Evolutionary conservation across 2,888 invertebrate genomes (phyloP).

Genomic region (Parnassius apollo): DNA sequence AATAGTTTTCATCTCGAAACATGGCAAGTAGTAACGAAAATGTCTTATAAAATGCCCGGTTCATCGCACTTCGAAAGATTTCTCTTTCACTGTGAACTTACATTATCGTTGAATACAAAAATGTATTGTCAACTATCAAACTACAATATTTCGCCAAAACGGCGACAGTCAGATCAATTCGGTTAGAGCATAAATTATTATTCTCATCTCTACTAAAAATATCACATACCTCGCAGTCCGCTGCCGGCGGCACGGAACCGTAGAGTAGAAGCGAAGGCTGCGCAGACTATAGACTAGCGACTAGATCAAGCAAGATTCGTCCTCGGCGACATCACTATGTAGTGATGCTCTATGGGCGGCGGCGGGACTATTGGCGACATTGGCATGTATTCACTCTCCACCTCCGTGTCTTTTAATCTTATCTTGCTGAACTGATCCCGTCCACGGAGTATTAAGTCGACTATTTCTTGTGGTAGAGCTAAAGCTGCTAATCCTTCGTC

Average conservation of each 20-base stretch:
- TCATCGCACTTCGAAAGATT: conserved; percentile 1
- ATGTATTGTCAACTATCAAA: conserved; percentile 7
- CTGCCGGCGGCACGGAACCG: conserved; percentile 20
- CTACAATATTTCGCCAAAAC: conserved; percentile 4
- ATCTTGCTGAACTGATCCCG: conserved; percentile 51
- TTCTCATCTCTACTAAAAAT: conserved; percentile 21
- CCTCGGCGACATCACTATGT: conserved; percentile 70
- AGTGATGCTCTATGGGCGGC: conserved; percentile 60
- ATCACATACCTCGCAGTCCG: conserved; percentile 31
- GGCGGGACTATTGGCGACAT: conserved; percentile 69
- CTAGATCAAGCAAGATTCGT: conserved; percentile 58
- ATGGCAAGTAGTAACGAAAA: not conserved
- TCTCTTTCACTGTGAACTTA: not conserved
- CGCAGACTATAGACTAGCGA: conserved; percentile 27
- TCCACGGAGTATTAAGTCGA: conserved; percentile 59
- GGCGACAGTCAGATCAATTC: conserved; percentile 15
- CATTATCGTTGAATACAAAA: conserved; percentile 9
- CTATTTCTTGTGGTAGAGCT: conserved; percentile 63
- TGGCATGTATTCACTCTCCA: conserved; percentile 65
- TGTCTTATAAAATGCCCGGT: not conserved
- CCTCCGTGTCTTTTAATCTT: conserved; percentile 42
- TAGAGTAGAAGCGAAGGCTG: conserved; percentile 8
- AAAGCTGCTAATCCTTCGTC: conserved; percentile 53
- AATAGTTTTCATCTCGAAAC: no score
- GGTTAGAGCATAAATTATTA: conserved; percentile 19